These are phyloP conservation scores for Tromatobia lineatoria DNA, from an alignment of 2,888 invertebrate genomes.

Conservation along the genomic window DNA sequence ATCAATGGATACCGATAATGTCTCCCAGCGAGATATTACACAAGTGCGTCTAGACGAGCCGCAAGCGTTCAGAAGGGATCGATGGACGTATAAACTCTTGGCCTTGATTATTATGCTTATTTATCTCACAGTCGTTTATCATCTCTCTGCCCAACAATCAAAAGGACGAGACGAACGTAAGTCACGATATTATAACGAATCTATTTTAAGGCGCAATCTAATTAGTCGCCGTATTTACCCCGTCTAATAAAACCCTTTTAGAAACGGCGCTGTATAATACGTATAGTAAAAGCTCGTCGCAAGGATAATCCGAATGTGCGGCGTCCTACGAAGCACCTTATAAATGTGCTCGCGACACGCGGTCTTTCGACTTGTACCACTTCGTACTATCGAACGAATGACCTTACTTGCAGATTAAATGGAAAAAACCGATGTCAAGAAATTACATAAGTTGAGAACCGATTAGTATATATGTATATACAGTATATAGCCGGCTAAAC, in stretches of 20 bases:
- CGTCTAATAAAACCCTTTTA: not conserved
- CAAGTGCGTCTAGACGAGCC: slow-evolving; percentile 33
- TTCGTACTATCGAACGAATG: not conserved
- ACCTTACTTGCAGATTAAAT: not conserved
- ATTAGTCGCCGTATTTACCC: not conserved
- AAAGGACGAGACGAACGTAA: not conserved
- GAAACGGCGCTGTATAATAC: not conserved
- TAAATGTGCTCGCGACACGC: not conserved
- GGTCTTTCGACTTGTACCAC: slow-evolving; percentile 3
- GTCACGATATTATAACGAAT: not conserved
- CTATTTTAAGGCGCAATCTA: no score
- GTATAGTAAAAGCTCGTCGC: not conserved
- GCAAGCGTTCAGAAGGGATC: slow-evolving; percentile 29
- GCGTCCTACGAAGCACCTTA: not conserved
- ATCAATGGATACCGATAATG: slow-evolving; percentile 24
- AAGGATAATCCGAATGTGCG: not conserved
- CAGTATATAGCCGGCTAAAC: not conserved
- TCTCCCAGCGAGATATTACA: slow-evolving; percentile 21
- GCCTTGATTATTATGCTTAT: slow-evolving; percentile 26
- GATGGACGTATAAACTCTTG: slow-evolving; percentile 15
- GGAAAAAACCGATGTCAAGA: not conserved
- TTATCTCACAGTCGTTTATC: slow-evolving; percentile 5
- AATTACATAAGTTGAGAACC: slow-evolving; percentile 1
- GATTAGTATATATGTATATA: no score
- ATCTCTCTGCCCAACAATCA: not conserved